phyloP scores from a whole-genome alignment of 30 jellyfish, hydroid and myxozoan species.

The Sanderia malayensis region DNA sequence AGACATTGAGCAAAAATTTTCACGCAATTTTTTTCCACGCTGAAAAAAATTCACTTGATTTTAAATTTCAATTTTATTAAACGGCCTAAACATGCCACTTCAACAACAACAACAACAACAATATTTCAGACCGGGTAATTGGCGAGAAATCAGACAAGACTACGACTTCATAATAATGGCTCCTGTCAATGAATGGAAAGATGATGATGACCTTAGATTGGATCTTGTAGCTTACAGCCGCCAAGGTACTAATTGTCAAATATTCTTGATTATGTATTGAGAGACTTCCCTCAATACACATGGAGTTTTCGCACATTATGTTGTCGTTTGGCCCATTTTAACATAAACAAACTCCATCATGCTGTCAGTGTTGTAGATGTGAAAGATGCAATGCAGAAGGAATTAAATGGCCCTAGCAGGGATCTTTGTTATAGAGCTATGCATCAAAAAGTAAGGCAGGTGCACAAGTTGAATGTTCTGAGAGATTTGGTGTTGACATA shows the following conservation, averaged over 20 bases:
- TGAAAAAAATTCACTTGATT: not conserved
- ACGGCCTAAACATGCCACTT: slow-evolving; percentile 4
- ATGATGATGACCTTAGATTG: slow-evolving; percentile 9
- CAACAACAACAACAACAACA: not conserved
- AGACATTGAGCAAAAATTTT: not conserved
- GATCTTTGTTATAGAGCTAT: slow-evolving; percentile 7
- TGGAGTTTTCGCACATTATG: slow-evolving; percentile 12
- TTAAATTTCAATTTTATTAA: too few relatives aligned
- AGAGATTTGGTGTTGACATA: not conserved
- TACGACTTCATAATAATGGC: slow-evolving; percentile 13
- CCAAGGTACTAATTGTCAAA: slow-evolving; percentile 10
- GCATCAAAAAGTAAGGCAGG: slow-evolving; percentile 15
- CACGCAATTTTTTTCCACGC: too few relatives aligned
- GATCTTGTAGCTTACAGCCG: slow-evolving; percentile 8
- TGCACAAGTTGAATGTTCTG: slow-evolving; percentile 7
- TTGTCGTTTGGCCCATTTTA: slow-evolving; percentile 5
- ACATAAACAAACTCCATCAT: not conserved
- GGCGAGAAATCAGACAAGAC: not conserved
- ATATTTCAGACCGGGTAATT: not conserved
- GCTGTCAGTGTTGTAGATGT: slow-evolving; percentile 10
- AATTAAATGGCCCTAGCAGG: slow-evolving; percentile 11
- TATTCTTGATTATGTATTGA: slow-evolving; percentile 10
- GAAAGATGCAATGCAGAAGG: slow-evolving; percentile 6
- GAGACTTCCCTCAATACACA: slow-evolving; percentile 12
- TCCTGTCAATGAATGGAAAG: slow-evolving; percentile 13